Evolutionary conservation across 2,113 vertebrate genomes (phyloP).

Genomic region (Pollimyrus isidori): DNA sequence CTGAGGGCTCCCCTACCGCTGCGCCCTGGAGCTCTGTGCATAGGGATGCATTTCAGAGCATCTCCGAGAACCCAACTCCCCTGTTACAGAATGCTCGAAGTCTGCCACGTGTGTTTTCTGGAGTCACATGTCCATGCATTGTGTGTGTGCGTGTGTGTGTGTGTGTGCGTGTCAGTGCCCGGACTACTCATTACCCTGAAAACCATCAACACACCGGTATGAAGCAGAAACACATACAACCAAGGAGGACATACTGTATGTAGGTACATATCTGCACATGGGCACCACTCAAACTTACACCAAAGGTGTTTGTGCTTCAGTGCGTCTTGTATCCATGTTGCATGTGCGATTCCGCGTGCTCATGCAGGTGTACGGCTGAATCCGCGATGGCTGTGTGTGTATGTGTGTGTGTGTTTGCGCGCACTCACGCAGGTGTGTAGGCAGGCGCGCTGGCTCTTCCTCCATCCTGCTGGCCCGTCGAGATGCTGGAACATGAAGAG

Average conservation of each 20-base stretch:
- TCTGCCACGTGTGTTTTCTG: neutral
- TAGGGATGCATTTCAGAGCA: neutral
- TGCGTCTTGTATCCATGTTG: neutral
- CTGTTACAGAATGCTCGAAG: neutral
- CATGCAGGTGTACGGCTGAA: neutral
- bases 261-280: neutral
- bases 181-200: neutral
- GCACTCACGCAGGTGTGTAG: conserved; percentile 91
- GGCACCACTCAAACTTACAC: neutral
- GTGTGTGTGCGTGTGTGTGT: neutral
- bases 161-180: neutral
- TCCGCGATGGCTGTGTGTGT: neutral
- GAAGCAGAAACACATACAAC: neutral
- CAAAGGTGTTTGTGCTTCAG: neutral
- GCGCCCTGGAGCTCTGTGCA: neutral
- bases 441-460: conserved; percentile 83
- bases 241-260: neutral
- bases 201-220: neutral
- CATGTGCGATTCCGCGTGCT: neutral
- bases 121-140: neutral
- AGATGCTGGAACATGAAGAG: conserved; percentile 83
- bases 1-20: neutral
- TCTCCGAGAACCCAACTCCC: neutral
- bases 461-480: conserved; percentile 83
- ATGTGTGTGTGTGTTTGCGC: no score